A percentile compares a stretch with the other conserved stretches of the same genome.
These are phyloP conservation scores for Asarcornis scutulata DNA, from an alignment of 2,113 vertebrate genomes.

Conservation along the genomic window DNA sequence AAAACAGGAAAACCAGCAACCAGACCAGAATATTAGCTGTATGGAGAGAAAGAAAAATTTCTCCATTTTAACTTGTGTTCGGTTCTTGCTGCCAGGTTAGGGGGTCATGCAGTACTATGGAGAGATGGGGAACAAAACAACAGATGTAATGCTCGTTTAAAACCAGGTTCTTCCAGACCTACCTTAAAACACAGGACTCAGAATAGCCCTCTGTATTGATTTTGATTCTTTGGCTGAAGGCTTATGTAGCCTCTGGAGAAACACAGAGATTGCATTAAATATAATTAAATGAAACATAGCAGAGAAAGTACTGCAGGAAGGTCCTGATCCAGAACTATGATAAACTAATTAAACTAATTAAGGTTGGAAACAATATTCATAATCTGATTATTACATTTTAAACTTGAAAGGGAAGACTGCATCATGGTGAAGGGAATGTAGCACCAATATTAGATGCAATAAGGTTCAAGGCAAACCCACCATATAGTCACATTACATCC, in stretches of 20 bases:
- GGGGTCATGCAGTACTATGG: background rate
- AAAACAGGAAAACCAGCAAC: background rate
- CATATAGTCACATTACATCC: background rate
- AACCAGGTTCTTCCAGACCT: background rate
- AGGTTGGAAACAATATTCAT: background rate
- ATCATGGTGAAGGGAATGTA: background rate
- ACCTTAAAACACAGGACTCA: background rate
- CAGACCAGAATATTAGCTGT: background rate
- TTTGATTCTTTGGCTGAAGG: background rate
- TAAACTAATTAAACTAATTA: background rate
- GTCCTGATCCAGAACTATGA: conserved; percentile 2
- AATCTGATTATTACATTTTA: background rate
- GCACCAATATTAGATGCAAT: background rate
- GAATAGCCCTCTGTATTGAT: background rate
- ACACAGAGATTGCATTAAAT: background rate
- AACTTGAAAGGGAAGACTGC: background rate
- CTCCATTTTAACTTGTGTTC: background rate
- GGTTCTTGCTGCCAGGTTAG: background rate
- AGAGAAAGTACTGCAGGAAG: background rate
- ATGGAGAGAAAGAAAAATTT: background rate
- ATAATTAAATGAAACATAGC: conserved; percentile 8
- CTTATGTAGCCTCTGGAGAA: background rate
- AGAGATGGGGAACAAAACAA: background rate
- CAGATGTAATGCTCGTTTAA: background rate
- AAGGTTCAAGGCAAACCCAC: background rate